Evolutionary conservation across 2,113 vertebrate species (phyloP).

Genomic region (Ciconia maguari): DNA sequence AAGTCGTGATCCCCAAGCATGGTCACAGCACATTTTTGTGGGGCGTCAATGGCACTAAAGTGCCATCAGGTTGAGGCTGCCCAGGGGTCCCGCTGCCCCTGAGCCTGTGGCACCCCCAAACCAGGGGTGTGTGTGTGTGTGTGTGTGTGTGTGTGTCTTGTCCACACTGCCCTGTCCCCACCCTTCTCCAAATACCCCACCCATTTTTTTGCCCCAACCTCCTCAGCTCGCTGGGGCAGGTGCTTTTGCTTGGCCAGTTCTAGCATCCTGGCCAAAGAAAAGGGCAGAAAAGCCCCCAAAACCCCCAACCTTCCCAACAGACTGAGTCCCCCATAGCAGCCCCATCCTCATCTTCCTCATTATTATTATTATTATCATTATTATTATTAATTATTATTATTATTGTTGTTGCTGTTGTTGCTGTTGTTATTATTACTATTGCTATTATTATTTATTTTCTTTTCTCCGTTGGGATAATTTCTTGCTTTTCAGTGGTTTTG

Average conservation of each 20-base stretch:
- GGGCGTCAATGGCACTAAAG: background rate
- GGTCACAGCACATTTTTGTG: no score
- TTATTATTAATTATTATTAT: background rate
- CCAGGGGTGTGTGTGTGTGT: background rate
- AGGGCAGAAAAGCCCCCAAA: background rate
- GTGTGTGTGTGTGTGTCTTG: background rate
- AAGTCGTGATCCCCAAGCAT: background rate
- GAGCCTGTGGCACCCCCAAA: background rate
- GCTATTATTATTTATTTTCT: slow-evolving; percentile 56
- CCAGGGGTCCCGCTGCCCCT: background rate
- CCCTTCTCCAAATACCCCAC: background rate
- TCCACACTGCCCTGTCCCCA: background rate
- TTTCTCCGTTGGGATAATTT: slow-evolving; percentile 7
- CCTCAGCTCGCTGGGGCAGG: background rate
- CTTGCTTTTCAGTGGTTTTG: background rate
- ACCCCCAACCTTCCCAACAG: background rate
- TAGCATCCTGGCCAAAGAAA: background rate
- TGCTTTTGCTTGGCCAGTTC: background rate
- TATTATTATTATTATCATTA: background rate
- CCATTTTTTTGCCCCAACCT: background rate
- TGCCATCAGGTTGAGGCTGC: background rate
- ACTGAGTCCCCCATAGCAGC: background rate
- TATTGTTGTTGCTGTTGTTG: background rate
- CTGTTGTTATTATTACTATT: background rate
- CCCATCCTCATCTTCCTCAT: background rate